A percentile compares a stretch with the other conserved stretches of the same genome.
Evolutionary conservation across 2,888 invertebrate genomes (phyloP).

Genomic region (Stegana nigrithorax): DNA sequence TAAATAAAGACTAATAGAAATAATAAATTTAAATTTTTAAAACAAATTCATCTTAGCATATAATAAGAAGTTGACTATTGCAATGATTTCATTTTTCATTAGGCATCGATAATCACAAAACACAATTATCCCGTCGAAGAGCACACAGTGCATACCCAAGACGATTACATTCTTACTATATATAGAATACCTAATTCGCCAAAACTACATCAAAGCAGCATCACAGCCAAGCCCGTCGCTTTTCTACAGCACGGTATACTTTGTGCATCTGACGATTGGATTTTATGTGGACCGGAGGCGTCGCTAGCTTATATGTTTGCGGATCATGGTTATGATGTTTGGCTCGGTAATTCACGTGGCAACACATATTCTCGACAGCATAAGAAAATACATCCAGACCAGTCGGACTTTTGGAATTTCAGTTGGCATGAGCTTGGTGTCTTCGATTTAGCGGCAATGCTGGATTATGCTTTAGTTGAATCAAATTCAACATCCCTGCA

Average conservation of each 20-base stretch:
- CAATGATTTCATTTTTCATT: slow-evolving; percentile 17
- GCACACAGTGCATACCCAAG: slow-evolving; percentile 69
- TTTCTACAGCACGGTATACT: slow-evolving; percentile 80
- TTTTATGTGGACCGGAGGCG: slow-evolving; percentile 77
- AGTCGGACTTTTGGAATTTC: slow-evolving; percentile 74
- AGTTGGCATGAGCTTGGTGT: slow-evolving; percentile 80
- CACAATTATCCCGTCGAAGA: slow-evolving; percentile 76
- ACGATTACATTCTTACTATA: slow-evolving; percentile 63
- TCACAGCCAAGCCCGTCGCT: slow-evolving; percentile 62
- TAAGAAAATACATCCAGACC: slow-evolving; percentile 69
- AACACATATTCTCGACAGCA: slow-evolving; percentile 74
- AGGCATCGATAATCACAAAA: slow-evolving; percentile 59
- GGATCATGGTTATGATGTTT: slow-evolving; percentile 80
- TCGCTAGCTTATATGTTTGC: slow-evolving; percentile 71
- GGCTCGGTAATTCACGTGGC: slow-evolving; percentile 84
- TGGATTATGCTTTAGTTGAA: slow-evolving; percentile 75
- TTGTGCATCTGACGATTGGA: slow-evolving; percentile 79
- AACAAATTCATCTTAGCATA: too few species aligned
- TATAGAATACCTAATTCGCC: slow-evolving; percentile 64
- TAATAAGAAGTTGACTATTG: too few species aligned
- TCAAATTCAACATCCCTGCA: slow-evolving; percentile 75
- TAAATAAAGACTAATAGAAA: too few species aligned
- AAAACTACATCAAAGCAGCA: slow-evolving; percentile 35
- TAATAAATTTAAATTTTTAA: too few species aligned
- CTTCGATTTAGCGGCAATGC: slow-evolving; percentile 83